Evolutionary conservation across 2,113 vertebrate genomes (phyloP).

Genomic region (Epinephelus fuscoguttatus): DNA sequence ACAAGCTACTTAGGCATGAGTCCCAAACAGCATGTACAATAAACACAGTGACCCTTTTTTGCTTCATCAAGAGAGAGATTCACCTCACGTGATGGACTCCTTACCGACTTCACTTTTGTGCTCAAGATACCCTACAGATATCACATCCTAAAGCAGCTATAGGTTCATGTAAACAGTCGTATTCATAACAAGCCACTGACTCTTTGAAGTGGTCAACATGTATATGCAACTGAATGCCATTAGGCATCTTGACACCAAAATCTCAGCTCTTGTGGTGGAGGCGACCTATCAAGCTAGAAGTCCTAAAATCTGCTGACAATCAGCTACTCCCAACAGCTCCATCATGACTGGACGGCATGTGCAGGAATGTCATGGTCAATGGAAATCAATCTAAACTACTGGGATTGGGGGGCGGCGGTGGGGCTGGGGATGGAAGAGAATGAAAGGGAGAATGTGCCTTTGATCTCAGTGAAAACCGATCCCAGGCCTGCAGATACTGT

Average conservation of each 20-base stretch:
- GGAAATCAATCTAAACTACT: slow-evolving; percentile 87
- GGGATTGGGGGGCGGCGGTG: slow-evolving; percentile 67
- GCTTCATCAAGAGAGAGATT: neutral
- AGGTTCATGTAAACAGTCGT: slow-evolving; percentile 32
- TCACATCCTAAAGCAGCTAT: slow-evolving; percentile 31
- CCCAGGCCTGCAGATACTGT: slow-evolving; percentile 86
- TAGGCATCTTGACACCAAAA: slow-evolving; percentile 40
- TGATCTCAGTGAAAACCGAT: slow-evolving; percentile 87
- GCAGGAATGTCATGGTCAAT: slow-evolving; percentile 86
- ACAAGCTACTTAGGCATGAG: neutral
- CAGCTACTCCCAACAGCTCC: slow-evolving; percentile 77
- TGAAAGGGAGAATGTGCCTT: slow-evolving; percentile 82
- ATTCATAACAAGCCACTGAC: slow-evolving; percentile 18
- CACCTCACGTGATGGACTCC: slow-evolving; percentile 11
- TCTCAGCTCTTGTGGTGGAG: slow-evolving; percentile 45
- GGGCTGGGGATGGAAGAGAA: slow-evolving; percentile 80
- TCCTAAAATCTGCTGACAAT: slow-evolving; percentile 83
- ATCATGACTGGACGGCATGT: slow-evolving; percentile 81
- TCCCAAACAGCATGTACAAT: neutral
- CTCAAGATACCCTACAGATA: slow-evolving; percentile 22
- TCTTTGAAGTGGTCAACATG: slow-evolving; percentile 52
- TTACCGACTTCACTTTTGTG: neutral
- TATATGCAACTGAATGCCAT: slow-evolving; percentile 37
- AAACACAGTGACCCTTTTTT: slow-evolving; percentile 12
- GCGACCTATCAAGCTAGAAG: slow-evolving; percentile 51